Percentiles rank a stretch among this genome's conserved stretches.
These are phyloP conservation scores for Eledona agricola DNA, from an alignment of 2,888 invertebrate species.

Conservation along the genomic window DNA sequence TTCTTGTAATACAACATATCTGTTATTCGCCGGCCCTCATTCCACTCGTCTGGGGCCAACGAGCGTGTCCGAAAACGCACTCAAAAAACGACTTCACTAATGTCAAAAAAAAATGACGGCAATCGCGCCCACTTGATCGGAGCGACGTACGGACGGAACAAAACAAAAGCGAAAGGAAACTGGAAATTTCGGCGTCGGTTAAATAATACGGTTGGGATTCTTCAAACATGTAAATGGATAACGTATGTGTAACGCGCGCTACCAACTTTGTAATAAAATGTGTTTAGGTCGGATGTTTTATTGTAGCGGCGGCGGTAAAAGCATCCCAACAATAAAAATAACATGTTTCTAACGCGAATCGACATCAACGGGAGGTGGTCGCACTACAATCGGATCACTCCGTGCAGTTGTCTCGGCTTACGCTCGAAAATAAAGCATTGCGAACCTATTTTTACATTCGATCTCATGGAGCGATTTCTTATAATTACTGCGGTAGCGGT, in stretches of 20 bases:
- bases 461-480: too few species aligned
- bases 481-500: too few species aligned
- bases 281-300: conserved; percentile 19
- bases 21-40: conserved; percentile 59
- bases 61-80: conserved; percentile 20
- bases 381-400: too few species aligned
- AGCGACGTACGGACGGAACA: too few species aligned
- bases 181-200: conserved; percentile 9
- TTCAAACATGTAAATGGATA: conserved; percentile 14
- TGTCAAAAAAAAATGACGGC: too few species aligned
- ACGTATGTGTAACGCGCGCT: conserved; percentile 19
- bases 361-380: conserved; percentile 9
- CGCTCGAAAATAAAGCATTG: too few species aligned
- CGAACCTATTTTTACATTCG: too few species aligned
- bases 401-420: too few species aligned
- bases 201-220: conserved; percentile 16
- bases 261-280: conserved; percentile 24
- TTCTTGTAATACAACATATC: conserved; percentile 61
- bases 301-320: conserved; percentile 14
- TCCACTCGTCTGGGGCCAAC: too few species aligned
- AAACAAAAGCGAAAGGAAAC: too few species aligned
- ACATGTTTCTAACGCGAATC: conserved; percentile 18
- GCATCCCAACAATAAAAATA: conserved; percentile 22
- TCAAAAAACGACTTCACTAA: too few species aligned
- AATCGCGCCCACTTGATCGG: too few species aligned